Evolutionary conservation across 2,888 invertebrate species (phyloP), one percentile per base, ranked within the genome.

Genomic region (Melolontha melolontha): DNA sequence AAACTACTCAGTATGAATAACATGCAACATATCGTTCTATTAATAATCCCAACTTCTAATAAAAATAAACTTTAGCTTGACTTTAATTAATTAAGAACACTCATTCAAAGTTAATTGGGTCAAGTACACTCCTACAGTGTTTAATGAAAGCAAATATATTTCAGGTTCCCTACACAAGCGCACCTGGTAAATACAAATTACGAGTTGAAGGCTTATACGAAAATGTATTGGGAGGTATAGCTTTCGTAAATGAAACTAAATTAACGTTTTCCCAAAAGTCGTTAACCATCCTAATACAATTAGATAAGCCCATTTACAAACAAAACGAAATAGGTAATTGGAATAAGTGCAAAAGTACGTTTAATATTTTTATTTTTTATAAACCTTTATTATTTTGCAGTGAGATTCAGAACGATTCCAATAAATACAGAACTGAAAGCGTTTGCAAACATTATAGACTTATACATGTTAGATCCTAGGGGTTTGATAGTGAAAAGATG

Each of bases 201-300:
- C 71, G 82, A 51, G 81, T 84, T 1, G 83, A 84, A 74, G 86
- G 87, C 66, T 79, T 87, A 5, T 87, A 93, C 73, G 91, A 93
- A 77, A 90, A 90, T 63, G 87, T 92, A 4, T 88, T 91, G 65
- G 95, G 95, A 6, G 97, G 97, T 0, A 90, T 92, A 64, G 94
- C 96, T 0, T 98, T 98, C 82, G 84, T 90, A 50, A 97, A 98
- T 79, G 96, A 96, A 80, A 95, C 96, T 0, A 85, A 89, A 68
- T 86, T 98, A 11, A 86, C 87, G 1, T 98, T 97, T 84, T 95
- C 94, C 0, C 92, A 92, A 75, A 87, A 97, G 42, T 95, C 96
- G 55, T 94, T 97, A 92, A 96, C 97, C 0, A 94, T 97, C 71
- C 96, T 97, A 81, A 93, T 98, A 74, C 97, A 97, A 83, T 90